Conservation (phyloP, 2,888 invertebrate genomes). For the Drosophila mimetica region DNA sequence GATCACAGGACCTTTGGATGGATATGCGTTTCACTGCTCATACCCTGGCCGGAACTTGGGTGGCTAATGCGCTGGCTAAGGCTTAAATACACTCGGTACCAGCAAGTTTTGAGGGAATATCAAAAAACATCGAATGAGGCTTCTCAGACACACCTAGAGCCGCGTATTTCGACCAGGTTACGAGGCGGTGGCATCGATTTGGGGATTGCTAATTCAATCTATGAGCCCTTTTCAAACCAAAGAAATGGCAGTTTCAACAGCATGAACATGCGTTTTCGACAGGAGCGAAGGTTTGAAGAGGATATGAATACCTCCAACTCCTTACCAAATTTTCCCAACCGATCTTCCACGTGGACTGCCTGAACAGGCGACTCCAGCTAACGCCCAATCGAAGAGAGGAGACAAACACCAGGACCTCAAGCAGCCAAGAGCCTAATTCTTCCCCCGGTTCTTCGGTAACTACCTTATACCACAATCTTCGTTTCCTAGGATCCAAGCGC, state of each 20-base stretch:
- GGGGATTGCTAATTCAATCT: neutral
- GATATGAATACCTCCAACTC: too few species aligned
- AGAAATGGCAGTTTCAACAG: neutral
- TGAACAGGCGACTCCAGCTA: neutral
- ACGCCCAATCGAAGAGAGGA: neutral
- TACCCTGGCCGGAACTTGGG: slow-evolving; percentile 28
- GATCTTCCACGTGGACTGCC: neutral
- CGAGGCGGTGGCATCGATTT: slow-evolving; percentile 8
- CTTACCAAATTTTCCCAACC: too few species aligned
- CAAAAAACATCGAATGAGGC: neutral
- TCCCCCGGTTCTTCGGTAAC: neutral
- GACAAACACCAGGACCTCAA: neutral
- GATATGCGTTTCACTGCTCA: slow-evolving; percentile 16
- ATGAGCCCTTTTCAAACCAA: too few species aligned
- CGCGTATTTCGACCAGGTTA: slow-evolving; percentile 11
- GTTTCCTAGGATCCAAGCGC: neutral
- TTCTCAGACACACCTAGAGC: neutral
- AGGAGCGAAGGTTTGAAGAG: neutral
- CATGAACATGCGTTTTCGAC: neutral
- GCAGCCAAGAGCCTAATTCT: neutral
- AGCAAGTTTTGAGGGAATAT: neutral
- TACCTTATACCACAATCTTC: neutral
- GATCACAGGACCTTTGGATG: slow-evolving; percentile 22
- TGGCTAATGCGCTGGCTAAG: slow-evolving; percentile 1
- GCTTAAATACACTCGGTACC: neutral